Conservation (phyloP, 2,797 vertebrate species). For the Phoeniculus purpureus region DNA sequence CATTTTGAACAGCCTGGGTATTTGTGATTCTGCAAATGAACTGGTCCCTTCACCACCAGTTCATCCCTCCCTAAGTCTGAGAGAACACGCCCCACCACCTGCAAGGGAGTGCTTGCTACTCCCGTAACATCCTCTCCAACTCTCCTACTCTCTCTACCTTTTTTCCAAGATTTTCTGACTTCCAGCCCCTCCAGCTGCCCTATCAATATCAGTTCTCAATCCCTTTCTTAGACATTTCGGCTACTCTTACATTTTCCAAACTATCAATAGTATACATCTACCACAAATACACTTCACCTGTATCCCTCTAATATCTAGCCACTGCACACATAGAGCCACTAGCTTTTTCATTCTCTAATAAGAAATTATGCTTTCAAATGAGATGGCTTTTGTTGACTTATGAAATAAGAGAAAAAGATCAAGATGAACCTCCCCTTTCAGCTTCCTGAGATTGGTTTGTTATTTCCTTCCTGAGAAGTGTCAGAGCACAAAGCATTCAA, state of each 20-base stretch:
- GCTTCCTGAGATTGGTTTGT: background rate
- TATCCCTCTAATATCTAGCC: background rate
- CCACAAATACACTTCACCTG: fast-evolving
- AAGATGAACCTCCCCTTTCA: background rate
- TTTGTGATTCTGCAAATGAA: background rate
- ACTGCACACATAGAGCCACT: background rate
- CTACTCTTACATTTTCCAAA: background rate
- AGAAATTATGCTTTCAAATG: background rate
- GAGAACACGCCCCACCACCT: background rate
- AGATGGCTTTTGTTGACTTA: background rate
- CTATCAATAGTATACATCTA: background rate
- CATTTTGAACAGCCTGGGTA: background rate
- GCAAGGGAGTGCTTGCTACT: background rate
- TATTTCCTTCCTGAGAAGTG: background rate
- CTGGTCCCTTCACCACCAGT: background rate
- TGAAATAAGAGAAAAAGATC: background rate
- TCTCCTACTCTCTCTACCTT: background rate
- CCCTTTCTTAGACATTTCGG: background rate
- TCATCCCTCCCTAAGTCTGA: background rate
- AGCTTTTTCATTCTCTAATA: background rate
- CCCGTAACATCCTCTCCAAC: background rate
- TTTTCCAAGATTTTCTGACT: background rate
- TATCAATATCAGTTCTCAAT: background rate
- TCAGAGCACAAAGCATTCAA: background rate
- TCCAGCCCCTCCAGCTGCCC: background rate